A percentile compares a stretch with the other conserved stretches of the same genome.
These are phyloP conservation scores for Pyrocoelia pectoralis DNA, from an alignment of 2,888 invertebrate species.

Conservation along the genomic window DNA sequence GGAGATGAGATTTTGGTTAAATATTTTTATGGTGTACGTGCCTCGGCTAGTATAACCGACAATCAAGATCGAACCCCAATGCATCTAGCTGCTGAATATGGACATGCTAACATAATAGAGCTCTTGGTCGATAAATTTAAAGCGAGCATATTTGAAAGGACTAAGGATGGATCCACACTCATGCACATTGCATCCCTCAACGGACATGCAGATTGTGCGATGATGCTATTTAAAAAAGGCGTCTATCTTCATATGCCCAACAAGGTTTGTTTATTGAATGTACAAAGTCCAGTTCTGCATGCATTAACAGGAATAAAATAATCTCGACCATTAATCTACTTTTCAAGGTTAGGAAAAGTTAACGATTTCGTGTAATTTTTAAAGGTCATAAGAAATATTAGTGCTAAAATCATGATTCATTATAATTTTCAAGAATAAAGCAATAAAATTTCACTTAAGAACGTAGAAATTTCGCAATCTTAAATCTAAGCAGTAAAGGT, in stretches of 20 bases:
- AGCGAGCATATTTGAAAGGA: slow-evolving; percentile 94
- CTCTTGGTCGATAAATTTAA: slow-evolving; percentile 97
- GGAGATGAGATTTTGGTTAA: slow-evolving; percentile 95
- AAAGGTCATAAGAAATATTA: slow-evolving; percentile 4
- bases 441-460: not conserved
- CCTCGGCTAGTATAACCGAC: slow-evolving; percentile 93
- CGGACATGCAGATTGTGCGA: slow-evolving; percentile 97
- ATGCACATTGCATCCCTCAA: slow-evolving; percentile 98
- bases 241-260: slow-evolving; percentile 99
- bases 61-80: slow-evolving; percentile 97
- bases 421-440: slow-evolving; percentile 12
- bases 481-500: too few species aligned
- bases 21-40: slow-evolving; percentile 93
- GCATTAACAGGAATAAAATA: not conserved
- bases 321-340: slow-evolving; percentile 15
- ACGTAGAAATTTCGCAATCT: not conserved
- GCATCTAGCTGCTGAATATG: slow-evolving; percentile 97
- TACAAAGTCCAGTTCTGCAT: not conserved
- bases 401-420: slow-evolving; percentile 11
- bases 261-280: slow-evolving; percentile 67
- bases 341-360: slow-evolving; percentile 5
- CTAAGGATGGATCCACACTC: slow-evolving; percentile 97
- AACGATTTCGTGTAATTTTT: slow-evolving; percentile 22
- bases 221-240: slow-evolving; percentile 98
- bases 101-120: slow-evolving; percentile 95